These are phyloP conservation scores for Australoheros scitulus DNA, from an alignment of 2,113 vertebrate species.

Conservation along the genomic window DNA sequence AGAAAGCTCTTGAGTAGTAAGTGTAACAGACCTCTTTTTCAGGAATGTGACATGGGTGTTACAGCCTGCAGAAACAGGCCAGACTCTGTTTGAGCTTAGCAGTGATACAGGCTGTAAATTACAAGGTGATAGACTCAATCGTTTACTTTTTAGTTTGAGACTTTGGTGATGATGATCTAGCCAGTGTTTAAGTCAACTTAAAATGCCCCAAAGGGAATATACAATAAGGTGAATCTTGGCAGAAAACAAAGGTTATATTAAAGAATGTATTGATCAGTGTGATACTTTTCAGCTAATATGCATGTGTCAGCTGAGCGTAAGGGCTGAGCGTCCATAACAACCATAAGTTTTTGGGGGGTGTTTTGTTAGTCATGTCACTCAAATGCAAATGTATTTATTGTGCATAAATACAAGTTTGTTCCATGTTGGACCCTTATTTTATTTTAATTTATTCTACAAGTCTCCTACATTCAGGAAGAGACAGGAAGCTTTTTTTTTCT, in stretches of 20 bases:
- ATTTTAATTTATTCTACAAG: rapidly evolving
- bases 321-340: neutral
- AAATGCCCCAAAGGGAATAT: neutral
- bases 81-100: conserved; percentile 28
- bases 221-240: neutral
- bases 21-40: conserved; percentile 24
- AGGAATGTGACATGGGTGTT: conserved; percentile 49
- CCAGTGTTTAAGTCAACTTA: neutral
- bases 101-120: conserved; percentile 20
- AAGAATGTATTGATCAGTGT: neutral
- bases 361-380: neutral
- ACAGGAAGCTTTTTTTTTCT: too few species aligned
- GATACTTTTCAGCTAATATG: neutral
- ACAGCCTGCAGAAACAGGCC: conserved; percentile 43
- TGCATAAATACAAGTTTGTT: neutral
- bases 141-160: conserved; percentile 23
- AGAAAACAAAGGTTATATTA: neutral
- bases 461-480: neutral
- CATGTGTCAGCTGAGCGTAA: neutral
- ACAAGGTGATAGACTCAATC: conserved; percentile 2
- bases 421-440: too few species aligned
- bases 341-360: too few species aligned
- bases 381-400: neutral
- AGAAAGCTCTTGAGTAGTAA: neutral
- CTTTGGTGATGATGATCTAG: neutral